A percentile compares a stretch with the other conserved stretches of the same genome.
phyloP scores from a whole-genome alignment of 2,113 vertebrate species.

The Nerophis lumbriciformis region DNA sequence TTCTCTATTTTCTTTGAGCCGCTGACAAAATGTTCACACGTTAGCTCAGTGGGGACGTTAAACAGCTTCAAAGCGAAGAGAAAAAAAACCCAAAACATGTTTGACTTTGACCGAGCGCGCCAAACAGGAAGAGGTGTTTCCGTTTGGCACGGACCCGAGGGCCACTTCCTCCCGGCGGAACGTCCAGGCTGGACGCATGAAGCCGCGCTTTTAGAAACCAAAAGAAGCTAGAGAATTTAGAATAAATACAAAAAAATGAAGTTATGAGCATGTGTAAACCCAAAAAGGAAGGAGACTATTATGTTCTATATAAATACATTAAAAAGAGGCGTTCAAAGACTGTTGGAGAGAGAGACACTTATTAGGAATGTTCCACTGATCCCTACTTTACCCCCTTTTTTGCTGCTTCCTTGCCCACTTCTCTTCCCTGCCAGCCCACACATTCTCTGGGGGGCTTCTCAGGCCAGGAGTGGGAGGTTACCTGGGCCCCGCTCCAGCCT shows the following conservation, averaged over 20 bases:
- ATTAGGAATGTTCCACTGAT: conserved; percentile 63
- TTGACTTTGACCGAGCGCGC: conserved; percentile 44
- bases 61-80: conserved; percentile 48
- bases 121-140: conserved; percentile 63
- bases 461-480: conserved; percentile 39
- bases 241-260: conserved; percentile 14
- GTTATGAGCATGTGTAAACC: conserved; percentile 39
- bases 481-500: conserved; percentile 59
- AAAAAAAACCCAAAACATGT: conserved; percentile 59
- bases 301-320: background rate
- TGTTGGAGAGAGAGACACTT: conserved; percentile 44
- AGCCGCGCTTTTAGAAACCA: conserved; percentile 15
- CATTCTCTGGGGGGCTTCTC: conserved; percentile 60
- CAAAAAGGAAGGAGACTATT: conserved; percentile 53
- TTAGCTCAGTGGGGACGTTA: conserved; percentile 48
- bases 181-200: conserved; percentile 31
- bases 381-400: conserved; percentile 35
- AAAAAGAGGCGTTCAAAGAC: conserved; percentile 33
- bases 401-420: conserved; percentile 27
- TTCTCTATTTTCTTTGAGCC: conserved; percentile 54
- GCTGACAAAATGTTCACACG: conserved; percentile 60
- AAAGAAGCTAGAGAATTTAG: conserved; percentile 22
- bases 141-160: conserved; percentile 44
- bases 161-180: conserved; percentile 48
- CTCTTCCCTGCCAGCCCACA: conserved; percentile 53